Evolutionary conservation across 2,797 vertebrate species (phyloP).

Genomic region (Spea hammondii): DNA sequence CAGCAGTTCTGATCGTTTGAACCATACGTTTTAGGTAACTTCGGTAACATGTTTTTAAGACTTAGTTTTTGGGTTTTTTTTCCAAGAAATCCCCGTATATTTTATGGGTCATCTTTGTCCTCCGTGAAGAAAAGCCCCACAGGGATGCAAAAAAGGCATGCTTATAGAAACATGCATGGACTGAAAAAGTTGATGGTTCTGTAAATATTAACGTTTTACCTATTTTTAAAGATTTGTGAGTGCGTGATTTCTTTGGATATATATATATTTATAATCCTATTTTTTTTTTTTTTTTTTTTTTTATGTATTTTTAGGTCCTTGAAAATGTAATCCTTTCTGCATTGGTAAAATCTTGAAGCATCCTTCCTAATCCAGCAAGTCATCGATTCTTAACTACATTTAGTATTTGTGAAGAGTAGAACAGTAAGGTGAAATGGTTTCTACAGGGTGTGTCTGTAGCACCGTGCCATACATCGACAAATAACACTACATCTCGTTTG

Average conservation of each 20-base stretch:
- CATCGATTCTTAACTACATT: not conserved
- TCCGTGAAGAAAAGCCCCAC: too few species aligned
- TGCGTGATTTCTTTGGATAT: not conserved
- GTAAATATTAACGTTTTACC: not conserved
- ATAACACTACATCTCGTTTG: too few species aligned
- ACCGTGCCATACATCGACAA: too few species aligned
- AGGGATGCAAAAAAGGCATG: not conserved
- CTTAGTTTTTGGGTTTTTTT: too few species aligned
- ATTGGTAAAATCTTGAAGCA: not conserved
- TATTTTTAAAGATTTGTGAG: not conserved
- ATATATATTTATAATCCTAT: not conserved
- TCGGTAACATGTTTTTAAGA: too few species aligned
- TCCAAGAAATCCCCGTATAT: not conserved
- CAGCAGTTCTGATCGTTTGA: too few species aligned
- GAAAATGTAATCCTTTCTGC: slow-evolving; percentile 5
- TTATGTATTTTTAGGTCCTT: not conserved
- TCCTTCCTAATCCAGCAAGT: not conserved
- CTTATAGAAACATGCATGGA: not conserved
- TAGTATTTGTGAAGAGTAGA: not conserved
- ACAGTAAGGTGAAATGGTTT: too few species aligned
- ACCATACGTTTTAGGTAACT: too few species aligned
- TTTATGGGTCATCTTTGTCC: not conserved
- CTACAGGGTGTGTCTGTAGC: too few species aligned
- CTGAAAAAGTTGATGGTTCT: not conserved
- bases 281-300: not conserved